Percentiles rank a stretch among this genome's conserved stretches.
phyloP scores from a whole-genome alignment of 2,113 vertebrate species.

The Grammomys surdaster region DNA sequence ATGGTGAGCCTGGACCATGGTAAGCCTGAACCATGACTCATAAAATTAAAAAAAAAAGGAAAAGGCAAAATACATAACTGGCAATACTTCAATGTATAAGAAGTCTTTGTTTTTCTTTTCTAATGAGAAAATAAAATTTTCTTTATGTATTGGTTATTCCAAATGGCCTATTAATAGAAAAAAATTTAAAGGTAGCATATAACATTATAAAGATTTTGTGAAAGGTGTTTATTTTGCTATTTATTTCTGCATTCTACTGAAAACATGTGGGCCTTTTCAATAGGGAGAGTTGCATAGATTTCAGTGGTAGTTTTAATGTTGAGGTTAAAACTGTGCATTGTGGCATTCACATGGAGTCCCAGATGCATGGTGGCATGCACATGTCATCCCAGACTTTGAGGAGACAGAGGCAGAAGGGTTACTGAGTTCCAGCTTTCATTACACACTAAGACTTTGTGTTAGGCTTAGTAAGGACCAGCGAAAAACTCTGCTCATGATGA shows the following conservation, averaged over 20 bases:
- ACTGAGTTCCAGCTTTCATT: background rate
- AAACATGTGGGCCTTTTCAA: background rate
- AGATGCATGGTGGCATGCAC: background rate
- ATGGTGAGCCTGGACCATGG: no score
- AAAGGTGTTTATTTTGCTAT: background rate
- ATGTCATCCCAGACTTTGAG: no score
- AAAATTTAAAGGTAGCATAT: background rate
- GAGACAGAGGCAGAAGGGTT: background rate
- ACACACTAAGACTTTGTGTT: background rate
- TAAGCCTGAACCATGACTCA: no score
- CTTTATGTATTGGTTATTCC: background rate
- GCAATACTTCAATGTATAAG: background rate
- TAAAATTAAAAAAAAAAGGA: background rate
- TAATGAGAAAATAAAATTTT: slow-evolving; percentile 34
- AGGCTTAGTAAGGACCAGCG: background rate
- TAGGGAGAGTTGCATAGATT: no score
- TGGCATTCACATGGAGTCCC: background rate
- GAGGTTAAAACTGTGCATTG: no score
- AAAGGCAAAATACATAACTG: background rate
- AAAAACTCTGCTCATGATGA: background rate
- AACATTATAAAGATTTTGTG: background rate
- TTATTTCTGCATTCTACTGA: background rate
- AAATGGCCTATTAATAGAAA: background rate
- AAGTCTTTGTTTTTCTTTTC: slow-evolving; percentile 45
- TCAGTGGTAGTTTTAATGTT: background rate